Percentiles rank a stretch among this genome's conserved stretches.
Evolutionary conservation across 2,888 invertebrate genomes (phyloP).

Genomic region (Nomada goodeniana): DNA sequence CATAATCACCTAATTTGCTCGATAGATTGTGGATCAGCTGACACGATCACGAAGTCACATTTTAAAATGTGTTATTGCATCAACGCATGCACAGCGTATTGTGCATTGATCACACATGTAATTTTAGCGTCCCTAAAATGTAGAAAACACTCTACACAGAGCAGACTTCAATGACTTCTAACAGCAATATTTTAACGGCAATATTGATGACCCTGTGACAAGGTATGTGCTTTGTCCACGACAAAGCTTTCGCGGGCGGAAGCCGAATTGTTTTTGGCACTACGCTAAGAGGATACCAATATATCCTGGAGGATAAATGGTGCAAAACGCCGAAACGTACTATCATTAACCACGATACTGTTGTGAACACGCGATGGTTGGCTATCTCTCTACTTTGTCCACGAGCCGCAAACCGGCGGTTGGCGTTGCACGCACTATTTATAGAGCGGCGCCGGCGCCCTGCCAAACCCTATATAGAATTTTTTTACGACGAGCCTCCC

Average conservation of each 20-base stretch:
- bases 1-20: conserved; percentile 67
- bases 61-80: conserved; percentile 53
- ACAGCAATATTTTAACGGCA: background rate
- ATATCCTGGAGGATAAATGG: conserved; percentile 29
- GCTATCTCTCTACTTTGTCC: conserved; percentile 53
- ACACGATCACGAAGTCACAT: conserved; percentile 61
- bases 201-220: background rate
- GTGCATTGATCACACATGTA: conserved; percentile 28
- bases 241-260: conserved; percentile 4
- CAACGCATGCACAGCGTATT: conserved; percentile 34
- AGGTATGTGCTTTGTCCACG: no score
- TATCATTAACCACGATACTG: conserved; percentile 49
- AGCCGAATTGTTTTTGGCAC: conserved; percentile 48
- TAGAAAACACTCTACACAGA: conserved; percentile 54
- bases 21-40: conserved; percentile 60
- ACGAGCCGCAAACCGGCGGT: conserved; percentile 51
- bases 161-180: conserved; percentile 1
- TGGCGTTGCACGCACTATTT: conserved; percentile 71
- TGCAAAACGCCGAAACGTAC: conserved; percentile 42
- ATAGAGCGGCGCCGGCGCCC: conserved; percentile 77
- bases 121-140: conserved; percentile 33
- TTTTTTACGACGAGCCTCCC: conserved; percentile 45
- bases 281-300: conserved; percentile 25
- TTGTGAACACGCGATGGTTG: conserved; percentile 46
- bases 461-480: conserved; percentile 74